Percentiles rank a stretch among this genome's conserved stretches.
Conservation (phyloP, 2,797 vertebrate genomes). For the Danio albolineatus region DNA sequence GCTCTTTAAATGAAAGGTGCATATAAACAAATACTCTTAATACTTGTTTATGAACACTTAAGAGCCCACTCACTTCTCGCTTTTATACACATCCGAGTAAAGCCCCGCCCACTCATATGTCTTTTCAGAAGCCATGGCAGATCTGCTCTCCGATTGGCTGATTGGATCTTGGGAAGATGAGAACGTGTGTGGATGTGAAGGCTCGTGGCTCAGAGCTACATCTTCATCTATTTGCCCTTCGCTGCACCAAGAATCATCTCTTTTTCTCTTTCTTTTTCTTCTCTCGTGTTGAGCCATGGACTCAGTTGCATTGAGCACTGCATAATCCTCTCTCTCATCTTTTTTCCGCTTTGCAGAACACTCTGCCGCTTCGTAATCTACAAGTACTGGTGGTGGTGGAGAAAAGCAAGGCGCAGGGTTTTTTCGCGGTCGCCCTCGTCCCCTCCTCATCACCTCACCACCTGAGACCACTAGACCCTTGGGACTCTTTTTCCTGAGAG, state of each 20-base stretch:
- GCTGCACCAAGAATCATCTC: slow-evolving; percentile 20
- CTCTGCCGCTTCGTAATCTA: slow-evolving; percentile 68
- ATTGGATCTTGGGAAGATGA: slow-evolving; percentile 67
- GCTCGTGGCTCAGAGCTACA: slow-evolving; percentile 71
- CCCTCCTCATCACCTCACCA: slow-evolving; percentile 86
- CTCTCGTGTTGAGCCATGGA: slow-evolving; percentile 43
- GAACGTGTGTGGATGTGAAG: slow-evolving; percentile 38
- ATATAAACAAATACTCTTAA: slow-evolving; percentile 37
- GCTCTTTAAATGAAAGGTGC: slow-evolving; percentile 28
- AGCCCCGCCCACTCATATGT: slow-evolving; percentile 95
- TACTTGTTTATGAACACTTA: slow-evolving; percentile 17
- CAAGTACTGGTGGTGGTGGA: slow-evolving; percentile 56
- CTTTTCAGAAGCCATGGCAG: slow-evolving; percentile 87
- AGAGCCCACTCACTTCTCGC: slow-evolving; percentile 86
- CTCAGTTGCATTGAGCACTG: slow-evolving; percentile 23
- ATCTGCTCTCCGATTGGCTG: slow-evolving; percentile 84
- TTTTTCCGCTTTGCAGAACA: slow-evolving; percentile 52
- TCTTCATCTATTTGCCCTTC: slow-evolving; percentile 54
- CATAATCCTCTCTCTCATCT: slow-evolving; percentile 31
- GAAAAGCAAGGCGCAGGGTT: slow-evolving; percentile 72
- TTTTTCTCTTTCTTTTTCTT: slow-evolving; percentile 34
- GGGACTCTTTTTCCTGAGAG: slow-evolving; percentile 84
- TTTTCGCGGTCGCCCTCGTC: slow-evolving; percentile 93
- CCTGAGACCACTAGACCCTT: slow-evolving; percentile 81
- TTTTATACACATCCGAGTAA: slow-evolving; percentile 98